Percentiles rank a stretch among this genome's conserved stretches.
Conservation (phyloP, 2,113 vertebrate genomes). For the Podarcis muralis region DNA sequence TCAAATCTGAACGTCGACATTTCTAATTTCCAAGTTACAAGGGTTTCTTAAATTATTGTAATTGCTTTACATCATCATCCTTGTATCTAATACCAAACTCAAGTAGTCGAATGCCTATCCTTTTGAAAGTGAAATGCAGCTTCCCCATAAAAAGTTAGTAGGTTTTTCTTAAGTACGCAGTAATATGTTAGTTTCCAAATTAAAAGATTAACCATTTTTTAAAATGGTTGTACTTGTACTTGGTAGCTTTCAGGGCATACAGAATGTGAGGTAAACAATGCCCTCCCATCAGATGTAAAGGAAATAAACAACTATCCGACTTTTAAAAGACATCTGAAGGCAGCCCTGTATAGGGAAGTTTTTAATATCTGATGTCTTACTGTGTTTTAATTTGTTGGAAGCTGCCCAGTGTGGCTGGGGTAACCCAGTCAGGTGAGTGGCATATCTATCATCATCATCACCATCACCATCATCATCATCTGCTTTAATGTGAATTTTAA, state of each 20-base stretch:
- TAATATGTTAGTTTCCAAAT: background rate
- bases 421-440: no score
- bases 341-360: no score
- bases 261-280: background rate
- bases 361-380: no score
- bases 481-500: conserved; percentile 36
- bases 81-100: background rate
- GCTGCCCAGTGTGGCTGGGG: no score
- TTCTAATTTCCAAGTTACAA: background rate
- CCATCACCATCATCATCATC: background rate
- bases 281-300: no score
- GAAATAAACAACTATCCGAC: no score
- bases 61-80: background rate
- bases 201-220: background rate
- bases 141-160: background rate
- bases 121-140: background rate
- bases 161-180: background rate
- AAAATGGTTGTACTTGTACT: background rate
- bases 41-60: no score
- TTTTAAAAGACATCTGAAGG: no score
- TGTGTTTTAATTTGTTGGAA: no score
- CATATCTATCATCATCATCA: no score
- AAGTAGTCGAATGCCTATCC: no score
- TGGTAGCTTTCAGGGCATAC: background rate
- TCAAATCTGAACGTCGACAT: background rate